Evolutionary conservation across 2,797 vertebrate species (phyloP).

Genomic region (Melopsittacus undulatus): DNA sequence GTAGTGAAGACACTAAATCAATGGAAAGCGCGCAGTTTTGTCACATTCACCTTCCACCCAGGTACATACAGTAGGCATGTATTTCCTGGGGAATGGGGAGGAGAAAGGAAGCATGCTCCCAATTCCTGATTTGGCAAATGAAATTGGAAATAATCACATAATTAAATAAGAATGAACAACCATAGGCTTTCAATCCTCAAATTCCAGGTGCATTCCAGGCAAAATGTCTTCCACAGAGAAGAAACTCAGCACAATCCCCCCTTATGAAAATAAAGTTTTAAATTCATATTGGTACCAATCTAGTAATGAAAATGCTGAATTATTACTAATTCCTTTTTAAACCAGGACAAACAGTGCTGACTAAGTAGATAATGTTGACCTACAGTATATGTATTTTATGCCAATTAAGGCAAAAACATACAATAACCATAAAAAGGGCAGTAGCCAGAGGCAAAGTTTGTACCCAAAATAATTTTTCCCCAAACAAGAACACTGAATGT

Average conservation of each 20-base stretch:
- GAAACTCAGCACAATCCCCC: background rate
- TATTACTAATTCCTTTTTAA: background rate
- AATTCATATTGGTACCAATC: background rate
- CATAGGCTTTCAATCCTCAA: background rate
- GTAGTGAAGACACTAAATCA: background rate
- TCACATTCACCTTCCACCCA: background rate
- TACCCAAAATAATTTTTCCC: background rate
- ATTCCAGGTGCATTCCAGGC: background rate
- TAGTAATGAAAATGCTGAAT: background rate
- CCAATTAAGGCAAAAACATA: background rate
- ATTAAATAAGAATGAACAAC: background rate
- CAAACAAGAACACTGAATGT: background rate
- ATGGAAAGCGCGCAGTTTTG: background rate
- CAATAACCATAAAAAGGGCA: background rate
- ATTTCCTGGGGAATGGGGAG: background rate
- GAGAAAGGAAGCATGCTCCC: background rate
- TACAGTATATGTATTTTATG: background rate
- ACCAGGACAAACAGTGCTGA: background rate
- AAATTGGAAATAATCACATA: background rate
- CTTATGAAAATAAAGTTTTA: background rate
- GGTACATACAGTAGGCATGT: accelerated
- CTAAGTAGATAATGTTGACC: background rate
- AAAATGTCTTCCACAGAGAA: background rate
- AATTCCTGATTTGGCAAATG: background rate
- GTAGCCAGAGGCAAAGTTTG: background rate